Evolutionary conservation across 2,113 vertebrate genomes (phyloP), one percentile per base, ranked within the genome.

Genomic region (Miniopterus natalensis): DNA sequence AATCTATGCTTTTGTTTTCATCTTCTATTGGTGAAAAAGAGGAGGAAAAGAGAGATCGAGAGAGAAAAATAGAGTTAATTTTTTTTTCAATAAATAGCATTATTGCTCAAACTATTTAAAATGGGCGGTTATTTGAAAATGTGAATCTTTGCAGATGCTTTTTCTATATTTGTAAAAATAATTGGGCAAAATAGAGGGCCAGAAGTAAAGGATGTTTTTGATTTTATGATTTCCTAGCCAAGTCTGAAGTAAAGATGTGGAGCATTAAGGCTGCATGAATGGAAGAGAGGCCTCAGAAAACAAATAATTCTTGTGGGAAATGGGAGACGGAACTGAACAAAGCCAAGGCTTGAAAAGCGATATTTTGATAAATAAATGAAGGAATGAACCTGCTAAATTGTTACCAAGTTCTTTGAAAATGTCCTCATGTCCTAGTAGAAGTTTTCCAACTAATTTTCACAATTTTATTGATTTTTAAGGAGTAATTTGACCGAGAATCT

Each of bases 401-500:
- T 68, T 71, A 10, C 8, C 18, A 53, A 81, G 5, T 78, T 88
- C 8, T 84, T 86, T 83, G 21, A 84, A 89, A 91, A 42, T 92
- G 11, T 66, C 88, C 20, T 96, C 25, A 88, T 59, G 4, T 70
- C 9, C 29, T 36, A 17, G 45, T 14, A 75, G 51, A 91, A 74
- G 11, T 83, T 83, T 93, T 92, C 74, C 68, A 94, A 85, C 47
- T 78, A 87, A 87, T 95, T 95, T 79, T 27, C 36, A 84, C 70
- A 88, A 90, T 90, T 83, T 53, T 31, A 93, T 74, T 90, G 66
- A 88, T 88, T 96, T 95, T 70, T 75, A 66, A 87, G 66, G 27
- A 55, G 3, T 68, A 74, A 78, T 96, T 57, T 94, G 53, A 85
- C 45, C 66, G 36, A 79, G 31, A 90, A 83, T 85, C 27, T 59